phyloP scores from a whole-genome alignment of 1,140 invertebrate genomes.

The Lasioglossum baleicum region DNA sequence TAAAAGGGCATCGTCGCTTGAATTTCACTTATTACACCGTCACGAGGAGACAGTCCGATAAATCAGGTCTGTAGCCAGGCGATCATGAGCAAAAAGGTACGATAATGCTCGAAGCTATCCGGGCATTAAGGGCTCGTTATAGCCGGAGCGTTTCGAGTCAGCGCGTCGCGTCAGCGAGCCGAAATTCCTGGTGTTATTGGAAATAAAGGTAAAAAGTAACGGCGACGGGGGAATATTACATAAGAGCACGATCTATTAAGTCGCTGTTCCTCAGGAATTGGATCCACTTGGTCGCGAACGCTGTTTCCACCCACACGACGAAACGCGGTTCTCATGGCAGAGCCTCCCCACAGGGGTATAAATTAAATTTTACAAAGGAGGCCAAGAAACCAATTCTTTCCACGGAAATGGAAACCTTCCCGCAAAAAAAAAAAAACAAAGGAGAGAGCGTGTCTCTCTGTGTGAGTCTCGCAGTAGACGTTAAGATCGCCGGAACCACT shows the following conservation, averaged over 20 bases:
- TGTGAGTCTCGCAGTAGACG: constrained; percentile 6
- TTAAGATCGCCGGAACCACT: constrained; percentile 13
- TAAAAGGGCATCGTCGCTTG: too few species aligned
- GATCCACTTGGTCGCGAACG: too few species aligned
- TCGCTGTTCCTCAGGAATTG: not conserved
- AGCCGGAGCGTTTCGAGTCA: not conserved
- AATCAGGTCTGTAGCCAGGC: not conserved
- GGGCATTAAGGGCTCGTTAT: constrained; percentile 35
- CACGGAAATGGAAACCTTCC: constrained; percentile 46
- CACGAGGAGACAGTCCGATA: constrained; percentile 2
- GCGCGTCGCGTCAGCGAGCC: not conserved
- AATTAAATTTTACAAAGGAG: constrained; percentile 66
- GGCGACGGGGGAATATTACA: constrained; percentile 50
- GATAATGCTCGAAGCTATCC: not conserved
- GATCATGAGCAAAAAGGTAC: not conserved
- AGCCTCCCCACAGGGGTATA: constrained; percentile 33
- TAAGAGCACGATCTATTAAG: constrained; percentile 54
- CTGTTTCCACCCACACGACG: not conserved
- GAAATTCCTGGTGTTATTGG: constrained; percentile 35
- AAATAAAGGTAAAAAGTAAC: constrained; percentile 39
- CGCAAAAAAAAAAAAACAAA: constrained; percentile 35
- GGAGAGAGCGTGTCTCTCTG: not conserved
- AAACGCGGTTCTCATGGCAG: constrained; percentile 12
- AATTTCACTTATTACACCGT: too few species aligned
- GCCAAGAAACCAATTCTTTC: constrained; percentile 45